Evolutionary conservation across 2,888 invertebrate genomes (phyloP), one percentile per base, ranked within the genome.

Genomic region (Stenotaenia linearis): DNA sequence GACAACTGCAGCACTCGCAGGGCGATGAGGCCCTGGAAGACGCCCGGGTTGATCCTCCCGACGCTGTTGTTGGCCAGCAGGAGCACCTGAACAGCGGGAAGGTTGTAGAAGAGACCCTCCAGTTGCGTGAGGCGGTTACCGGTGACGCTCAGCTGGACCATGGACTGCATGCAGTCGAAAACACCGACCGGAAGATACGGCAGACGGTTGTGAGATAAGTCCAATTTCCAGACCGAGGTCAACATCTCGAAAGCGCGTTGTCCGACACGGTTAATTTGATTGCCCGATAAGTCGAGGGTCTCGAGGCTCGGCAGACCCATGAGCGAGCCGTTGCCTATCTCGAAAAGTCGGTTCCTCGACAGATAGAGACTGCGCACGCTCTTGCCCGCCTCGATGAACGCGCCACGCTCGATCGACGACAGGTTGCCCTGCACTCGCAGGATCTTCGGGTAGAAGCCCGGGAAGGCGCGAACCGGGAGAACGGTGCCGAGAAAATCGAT

Each of bases 231-330:
- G 40, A 78, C 80, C 77, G 1, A 82, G 69, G 80, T 81, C 84
- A 94, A 88, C 82, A 90, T 91, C 81, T 90, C 90, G 78, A 96
- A 88, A 0, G 91, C 89, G 82, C 91, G 91, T 1, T 93, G 91
- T 86, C 93, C 93, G 79, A 94, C 85, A 0, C 89, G 88, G 9
- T 90, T 88, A 25, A 96, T 86, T 18, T 90, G 90, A 84, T 96
- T 96, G 18, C 90, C 88, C 0, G 94, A 94, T 78, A 95, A 88
- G 85, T 95, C 95, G 1, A 95, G 79, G 15, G 56, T 74, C 74
- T 80, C 79, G n/a, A 83, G 37, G 7, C 79, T 77, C 30, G 78
- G 76, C 79, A 91, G 91, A 82, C 91, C 90, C 78, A 92, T 86
- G 84, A 95, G 94, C 0, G 92, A 90, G 50, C 91, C 90, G 28